phyloP scores from a whole-genome alignment of 2,797 vertebrate genomes.

The Karalla daura region DNA sequence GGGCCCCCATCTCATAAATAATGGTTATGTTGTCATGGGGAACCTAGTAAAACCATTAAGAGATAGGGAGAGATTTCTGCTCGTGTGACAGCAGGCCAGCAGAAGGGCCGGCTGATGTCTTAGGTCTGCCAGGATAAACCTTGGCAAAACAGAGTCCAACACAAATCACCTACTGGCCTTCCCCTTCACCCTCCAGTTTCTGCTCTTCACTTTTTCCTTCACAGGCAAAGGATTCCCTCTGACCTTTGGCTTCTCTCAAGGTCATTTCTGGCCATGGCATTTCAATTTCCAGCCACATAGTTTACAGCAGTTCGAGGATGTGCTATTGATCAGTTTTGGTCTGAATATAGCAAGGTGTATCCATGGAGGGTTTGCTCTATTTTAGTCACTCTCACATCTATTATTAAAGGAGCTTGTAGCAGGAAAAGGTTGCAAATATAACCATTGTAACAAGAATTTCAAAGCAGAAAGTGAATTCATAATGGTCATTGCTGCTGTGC shows the following conservation, averaged over 20 bases:
- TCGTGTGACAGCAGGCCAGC: constrained; percentile 46
- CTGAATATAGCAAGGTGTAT: constrained; percentile 17
- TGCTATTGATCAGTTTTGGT: constrained; percentile 40
- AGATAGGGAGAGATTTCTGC: constrained; percentile 61
- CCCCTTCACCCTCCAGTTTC: not conserved
- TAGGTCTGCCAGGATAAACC: constrained; percentile 60
- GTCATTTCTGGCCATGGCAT: constrained; percentile 33
- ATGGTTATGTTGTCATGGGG: constrained; percentile 65
- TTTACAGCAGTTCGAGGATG: constrained; percentile 12
- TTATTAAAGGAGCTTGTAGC: constrained; percentile 67
- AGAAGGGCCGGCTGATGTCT: constrained; percentile 44
- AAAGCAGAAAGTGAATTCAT: constrained; percentile 8
- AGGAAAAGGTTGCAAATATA: constrained; percentile 58
- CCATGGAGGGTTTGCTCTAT: constrained; percentile 66
- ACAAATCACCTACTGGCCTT: constrained; percentile 55
- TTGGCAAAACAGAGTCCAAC: constrained; percentile 61
- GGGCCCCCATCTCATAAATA: constrained; percentile 70
- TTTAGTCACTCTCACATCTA: constrained; percentile 66
- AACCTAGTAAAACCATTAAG: constrained; percentile 74
- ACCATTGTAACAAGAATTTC: constrained; percentile 18
- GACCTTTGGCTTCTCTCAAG: constrained; percentile 57
- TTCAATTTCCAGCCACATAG: constrained; percentile 15
- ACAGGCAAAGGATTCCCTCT: constrained; percentile 65
- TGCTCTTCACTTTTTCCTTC: constrained; percentile 13
- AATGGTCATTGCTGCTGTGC: not conserved